Conservation (phyloP, 2,888 invertebrate genomes). For the Sialis lutaria region DNA sequence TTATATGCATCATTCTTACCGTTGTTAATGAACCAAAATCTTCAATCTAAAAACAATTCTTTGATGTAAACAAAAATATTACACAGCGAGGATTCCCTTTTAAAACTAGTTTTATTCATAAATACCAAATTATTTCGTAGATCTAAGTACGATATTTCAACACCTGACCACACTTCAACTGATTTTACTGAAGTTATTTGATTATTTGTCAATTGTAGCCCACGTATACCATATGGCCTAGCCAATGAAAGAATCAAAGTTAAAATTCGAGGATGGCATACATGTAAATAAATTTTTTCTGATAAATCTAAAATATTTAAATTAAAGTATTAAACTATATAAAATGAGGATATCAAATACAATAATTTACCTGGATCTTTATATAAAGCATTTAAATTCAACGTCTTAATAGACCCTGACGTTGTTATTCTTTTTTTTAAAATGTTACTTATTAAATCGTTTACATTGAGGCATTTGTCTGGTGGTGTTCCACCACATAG, state of each 20-base stretch:
- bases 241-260: conserved; percentile 25
- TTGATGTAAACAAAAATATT: not conserved
- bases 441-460: conserved; percentile 23
- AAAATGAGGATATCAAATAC: not conserved
- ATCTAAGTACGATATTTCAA: conserved; percentile 13
- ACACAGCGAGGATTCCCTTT: not conserved
- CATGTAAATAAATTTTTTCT: conserved; percentile 23
- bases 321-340: not conserved
- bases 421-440: conserved; percentile 22
- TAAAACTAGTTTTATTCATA: not conserved
- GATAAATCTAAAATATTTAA: conserved; percentile 4
- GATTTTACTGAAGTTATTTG: conserved; percentile 18
- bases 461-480: conserved; percentile 18
- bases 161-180: conserved; percentile 16
- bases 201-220: conserved; percentile 19
- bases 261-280: conserved; percentile 29
- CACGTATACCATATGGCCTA: conserved; percentile 15
- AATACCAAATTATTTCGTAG: conserved; percentile 18
- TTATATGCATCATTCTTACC: conserved; percentile 16
- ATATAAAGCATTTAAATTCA: conserved; percentile 27
- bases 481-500: conserved; percentile 15
- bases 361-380: conserved; percentile 22
- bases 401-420: conserved; percentile 13
- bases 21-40: conserved; percentile 13
- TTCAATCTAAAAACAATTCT: conserved; percentile 16